Conservation (phyloP, 2,888 invertebrate species). For the Chymomyza procnemis region DNA sequence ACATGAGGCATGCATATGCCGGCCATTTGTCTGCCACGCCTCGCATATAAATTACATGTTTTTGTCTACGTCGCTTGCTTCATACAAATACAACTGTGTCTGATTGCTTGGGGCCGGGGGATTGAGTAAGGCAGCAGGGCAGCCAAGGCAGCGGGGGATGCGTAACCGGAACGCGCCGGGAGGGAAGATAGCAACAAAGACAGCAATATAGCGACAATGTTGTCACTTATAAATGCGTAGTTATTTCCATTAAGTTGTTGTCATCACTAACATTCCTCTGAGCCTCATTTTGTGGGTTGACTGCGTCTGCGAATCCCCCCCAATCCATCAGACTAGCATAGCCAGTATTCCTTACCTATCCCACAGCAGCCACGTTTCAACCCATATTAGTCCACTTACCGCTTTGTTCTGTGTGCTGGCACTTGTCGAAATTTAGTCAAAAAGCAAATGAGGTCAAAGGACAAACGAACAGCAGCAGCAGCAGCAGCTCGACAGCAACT, state of each 20-base stretch:
- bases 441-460: slow-evolving; percentile 38
- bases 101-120: no score
- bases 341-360: background rate
- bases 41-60: slow-evolving; percentile 65
- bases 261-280: slow-evolving; percentile 69
- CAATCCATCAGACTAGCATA: slow-evolving; percentile 2
- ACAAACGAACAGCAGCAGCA: slow-evolving; percentile 9
- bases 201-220: slow-evolving; percentile 39
- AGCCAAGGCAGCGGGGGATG: no score
- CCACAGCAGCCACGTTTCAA: background rate
- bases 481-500: background rate
- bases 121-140: no score
- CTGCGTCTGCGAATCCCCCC: background rate
- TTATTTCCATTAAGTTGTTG: slow-evolving; percentile 73
- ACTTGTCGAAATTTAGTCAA: slow-evolving; percentile 47
- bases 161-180: background rate
- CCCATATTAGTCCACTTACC: background rate
- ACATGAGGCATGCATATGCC: slow-evolving; percentile 45
- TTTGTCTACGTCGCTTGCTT: slow-evolving; percentile 34
- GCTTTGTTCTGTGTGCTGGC: slow-evolving; percentile 8
- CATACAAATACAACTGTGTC: background rate
- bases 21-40: slow-evolving; percentile 71
- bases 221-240: slow-evolving; percentile 71
- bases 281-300: slow-evolving; percentile 46
- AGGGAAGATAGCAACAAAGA: background rate